These are phyloP conservation scores for Acleris emargana DNA, from an alignment of 2,888 invertebrate genomes.

Conservation along the genomic window DNA sequence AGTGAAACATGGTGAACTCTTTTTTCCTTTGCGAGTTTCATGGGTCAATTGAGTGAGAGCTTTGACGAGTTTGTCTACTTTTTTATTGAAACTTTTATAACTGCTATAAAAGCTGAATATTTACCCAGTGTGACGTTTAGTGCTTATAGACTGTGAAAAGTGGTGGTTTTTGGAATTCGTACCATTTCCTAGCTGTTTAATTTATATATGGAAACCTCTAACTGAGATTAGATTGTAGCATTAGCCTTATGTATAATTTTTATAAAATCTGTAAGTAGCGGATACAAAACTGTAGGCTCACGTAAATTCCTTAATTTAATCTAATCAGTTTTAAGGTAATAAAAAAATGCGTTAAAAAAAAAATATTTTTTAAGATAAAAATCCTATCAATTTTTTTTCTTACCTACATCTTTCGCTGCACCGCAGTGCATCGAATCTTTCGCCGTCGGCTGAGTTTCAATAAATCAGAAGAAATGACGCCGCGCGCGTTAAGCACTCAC, in stretches of 20 bases:
- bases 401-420: slow-evolving; percentile 43
- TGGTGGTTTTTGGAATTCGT: too few species aligned
- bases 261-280: too few species aligned
- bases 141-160: neutral
- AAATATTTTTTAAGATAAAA: neutral
- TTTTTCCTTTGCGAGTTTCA: slow-evolving; percentile 30
- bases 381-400: neutral
- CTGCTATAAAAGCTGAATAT: slow-evolving; percentile 8
- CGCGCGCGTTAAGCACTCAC: slow-evolving; percentile 75
- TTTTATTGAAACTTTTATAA: slow-evolving; percentile 15
- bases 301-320: too few species aligned
- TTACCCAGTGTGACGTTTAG: neutral
- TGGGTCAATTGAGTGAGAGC: slow-evolving; percentile 34
- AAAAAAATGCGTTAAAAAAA: too few species aligned
- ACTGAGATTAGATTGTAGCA: too few species aligned
- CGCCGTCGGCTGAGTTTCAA: slow-evolving; percentile 67
- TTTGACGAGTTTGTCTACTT: slow-evolving; percentile 27
- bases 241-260: too few species aligned
- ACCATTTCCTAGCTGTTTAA: too few species aligned
- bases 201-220: too few species aligned
- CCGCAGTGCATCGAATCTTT: slow-evolving; percentile 52
- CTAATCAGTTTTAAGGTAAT: too few species aligned
- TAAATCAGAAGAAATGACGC: slow-evolving; percentile 81
- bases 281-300: too few species aligned
- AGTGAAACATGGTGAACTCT: slow-evolving; percentile 34